A percentile compares a stretch with the other conserved stretches of the same genome.
Evolutionary conservation across 2,113 vertebrate genomes (phyloP).

Genomic region (Apeltes quadracus): DNA sequence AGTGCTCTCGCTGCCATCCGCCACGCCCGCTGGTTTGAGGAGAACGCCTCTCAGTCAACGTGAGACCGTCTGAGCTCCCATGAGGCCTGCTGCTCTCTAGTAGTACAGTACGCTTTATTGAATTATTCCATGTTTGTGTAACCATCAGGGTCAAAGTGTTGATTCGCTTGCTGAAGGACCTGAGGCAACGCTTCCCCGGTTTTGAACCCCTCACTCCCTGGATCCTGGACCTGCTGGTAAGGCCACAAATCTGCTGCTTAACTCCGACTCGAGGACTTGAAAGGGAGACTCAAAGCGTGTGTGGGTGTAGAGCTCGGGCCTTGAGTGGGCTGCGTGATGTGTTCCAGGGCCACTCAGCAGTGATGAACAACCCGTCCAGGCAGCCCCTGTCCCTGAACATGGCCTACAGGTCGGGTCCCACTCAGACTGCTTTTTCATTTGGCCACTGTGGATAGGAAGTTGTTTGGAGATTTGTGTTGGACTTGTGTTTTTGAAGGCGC

Average conservation of each 20-base stretch:
- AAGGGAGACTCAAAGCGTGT: neutral
- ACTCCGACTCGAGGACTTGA: too few relatives aligned
- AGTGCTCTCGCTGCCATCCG: slow-evolving; percentile 95
- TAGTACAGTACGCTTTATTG: rapidly evolving
- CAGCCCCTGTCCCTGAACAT: slow-evolving; percentile 95
- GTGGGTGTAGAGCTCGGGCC: neutral
- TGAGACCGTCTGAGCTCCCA: slow-evolving; percentile 70
- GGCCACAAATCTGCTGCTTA: neutral
- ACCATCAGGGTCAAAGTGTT: slow-evolving; percentile 90
- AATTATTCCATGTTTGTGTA: neutral
- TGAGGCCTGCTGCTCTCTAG: too few relatives aligned
- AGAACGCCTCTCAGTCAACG: slow-evolving; percentile 98
- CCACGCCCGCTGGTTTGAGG: slow-evolving; percentile 97
- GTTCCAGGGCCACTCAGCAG: slow-evolving; percentile 91
- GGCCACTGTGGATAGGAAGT: rapidly evolving
- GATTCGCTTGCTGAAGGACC: slow-evolving; percentile 93
- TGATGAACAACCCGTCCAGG: slow-evolving; percentile 97
- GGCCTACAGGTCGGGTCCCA: slow-evolving; percentile 88
- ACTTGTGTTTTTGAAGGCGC: slow-evolving; percentile 79
- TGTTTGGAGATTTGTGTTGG: neutral
- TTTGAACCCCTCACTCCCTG: slow-evolving; percentile 96
- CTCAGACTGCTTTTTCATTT: neutral
- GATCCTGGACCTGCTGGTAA: slow-evolving; percentile 95
- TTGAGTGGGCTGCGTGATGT: neutral
- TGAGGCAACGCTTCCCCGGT: slow-evolving; percentile 90